Percentiles rank a stretch among this genome's conserved stretches.
These are phyloP conservation scores for Eubucco bourcierii DNA, from an alignment of 2,113 vertebrate species.

Conservation along the genomic window DNA sequence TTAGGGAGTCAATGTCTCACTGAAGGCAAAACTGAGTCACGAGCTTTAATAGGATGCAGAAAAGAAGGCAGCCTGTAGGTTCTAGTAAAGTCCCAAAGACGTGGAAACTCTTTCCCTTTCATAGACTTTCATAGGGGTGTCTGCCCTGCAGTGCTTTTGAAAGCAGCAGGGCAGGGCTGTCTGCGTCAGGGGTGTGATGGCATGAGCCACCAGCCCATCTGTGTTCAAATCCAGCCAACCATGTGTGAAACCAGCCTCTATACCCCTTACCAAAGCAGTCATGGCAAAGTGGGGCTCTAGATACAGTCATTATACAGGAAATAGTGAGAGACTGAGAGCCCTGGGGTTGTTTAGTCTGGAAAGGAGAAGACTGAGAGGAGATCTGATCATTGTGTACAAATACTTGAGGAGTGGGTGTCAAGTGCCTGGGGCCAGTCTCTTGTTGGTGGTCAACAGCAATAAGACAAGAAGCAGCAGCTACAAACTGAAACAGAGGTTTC, in stretches of 20 bases:
- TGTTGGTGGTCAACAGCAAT: no score
- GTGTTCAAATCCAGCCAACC: background rate
- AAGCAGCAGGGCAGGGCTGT: background rate
- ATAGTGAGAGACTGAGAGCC: no score
- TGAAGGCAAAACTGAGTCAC: background rate
- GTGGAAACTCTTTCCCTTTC: background rate
- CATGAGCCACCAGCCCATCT: background rate
- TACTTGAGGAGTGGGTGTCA: no score
- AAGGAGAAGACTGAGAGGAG: no score
- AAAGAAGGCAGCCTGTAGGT: fast-evolving
- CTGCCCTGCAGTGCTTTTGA: background rate
- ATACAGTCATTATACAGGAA: background rate
- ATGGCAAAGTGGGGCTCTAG: background rate
- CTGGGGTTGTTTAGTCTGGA: no score
- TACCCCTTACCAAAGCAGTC: background rate
- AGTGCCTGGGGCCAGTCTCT: no score
- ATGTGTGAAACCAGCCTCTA: background rate
- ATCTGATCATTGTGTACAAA: no score
- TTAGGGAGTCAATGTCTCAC: background rate
- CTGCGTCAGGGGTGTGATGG: background rate
- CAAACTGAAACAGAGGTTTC: no score
- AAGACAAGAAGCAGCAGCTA: no score
- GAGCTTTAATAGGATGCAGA: background rate
- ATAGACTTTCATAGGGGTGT: background rate
- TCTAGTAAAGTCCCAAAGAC: background rate